Evolutionary conservation across 2,797 vertebrate genomes (phyloP), one percentile per base, ranked within the genome.

Genomic region (Lepus oiostolus): DNA sequence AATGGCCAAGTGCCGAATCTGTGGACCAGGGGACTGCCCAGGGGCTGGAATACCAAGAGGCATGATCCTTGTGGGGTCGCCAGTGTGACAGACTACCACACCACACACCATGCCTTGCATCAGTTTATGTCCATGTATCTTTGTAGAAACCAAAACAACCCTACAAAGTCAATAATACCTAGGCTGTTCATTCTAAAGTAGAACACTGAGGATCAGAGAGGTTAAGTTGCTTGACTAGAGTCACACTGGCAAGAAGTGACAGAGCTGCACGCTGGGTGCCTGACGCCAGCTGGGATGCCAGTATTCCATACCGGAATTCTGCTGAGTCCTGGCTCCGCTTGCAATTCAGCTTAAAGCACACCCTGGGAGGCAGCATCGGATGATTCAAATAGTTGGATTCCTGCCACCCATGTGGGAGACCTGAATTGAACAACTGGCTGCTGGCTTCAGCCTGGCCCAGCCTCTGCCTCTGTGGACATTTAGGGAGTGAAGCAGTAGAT

Each of bases 151-250:
- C 5, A 72, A 28, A 75, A 63, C 42, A 60, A 68, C 9, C 12
- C n/a, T 42, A 13, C 68, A 26, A 89, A 79, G 32, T 70, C 13
- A 17, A 70, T 65, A 60, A 62, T 67, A 90, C 71, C 86, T 77
- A 83, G 42, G 67, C 30, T 91, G 30, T 85, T 81, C 54, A 87
- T 87, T 87, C 50, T 86, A 87, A 81, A n/a, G 50, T 54, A 42
- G 82, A 72, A 93, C 74, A 80, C 2, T 11, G 21, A 92, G 35
- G 60, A 22, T 83, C n/a, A 77, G 13, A 84, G 14, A 82, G 38
- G 35, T 91, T 83, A 85, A 91, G 12, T 68, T 88, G 30, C 42
- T 76, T 90, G 58, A 7, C 35, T 30, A 17, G 38, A 68, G n/a
- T 86, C 71, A 81, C 50, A 86, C 21, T 70, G 84, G 26, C 35